These are phyloP conservation scores for Malurus cyaneus DNA, from an alignment of 2,113 vertebrate species.

Conservation along the genomic window DNA sequence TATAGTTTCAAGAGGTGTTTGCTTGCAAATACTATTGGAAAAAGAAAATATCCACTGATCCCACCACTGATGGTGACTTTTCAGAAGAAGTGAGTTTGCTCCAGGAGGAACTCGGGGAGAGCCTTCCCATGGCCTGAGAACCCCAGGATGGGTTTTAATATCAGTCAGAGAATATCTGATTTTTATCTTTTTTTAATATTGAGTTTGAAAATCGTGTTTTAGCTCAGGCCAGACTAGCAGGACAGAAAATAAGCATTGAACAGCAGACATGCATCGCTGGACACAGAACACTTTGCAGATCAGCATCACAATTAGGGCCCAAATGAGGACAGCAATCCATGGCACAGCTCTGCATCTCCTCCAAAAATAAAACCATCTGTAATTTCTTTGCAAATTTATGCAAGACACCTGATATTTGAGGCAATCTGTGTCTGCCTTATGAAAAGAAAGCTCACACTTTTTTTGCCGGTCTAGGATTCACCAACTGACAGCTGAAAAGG, in stretches of 20 bases:
- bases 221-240: not conserved
- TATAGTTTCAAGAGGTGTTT: not conserved
- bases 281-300: not conserved
- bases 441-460: not conserved
- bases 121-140: not conserved
- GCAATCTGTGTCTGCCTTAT: not conserved
- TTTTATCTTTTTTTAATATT: not conserved
- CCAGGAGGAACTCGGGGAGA: accelerated
- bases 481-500: not conserved
- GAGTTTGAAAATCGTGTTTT: not conserved
- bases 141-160: not conserved
- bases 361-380: not conserved
- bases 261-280: not conserved
- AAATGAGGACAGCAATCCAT: not conserved
- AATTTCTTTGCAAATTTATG: not conserved
- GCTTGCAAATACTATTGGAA: not conserved
- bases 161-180: not conserved
- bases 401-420: not conserved
- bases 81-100: not conserved
- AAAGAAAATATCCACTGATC: not conserved
- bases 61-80: not conserved
- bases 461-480: not conserved
- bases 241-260: not conserved
- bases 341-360: not conserved
- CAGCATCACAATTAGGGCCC: not conserved